Evolutionary conservation across 2,888 invertebrate species (phyloP).

Genomic region (Dendrolimus houi): DNA sequence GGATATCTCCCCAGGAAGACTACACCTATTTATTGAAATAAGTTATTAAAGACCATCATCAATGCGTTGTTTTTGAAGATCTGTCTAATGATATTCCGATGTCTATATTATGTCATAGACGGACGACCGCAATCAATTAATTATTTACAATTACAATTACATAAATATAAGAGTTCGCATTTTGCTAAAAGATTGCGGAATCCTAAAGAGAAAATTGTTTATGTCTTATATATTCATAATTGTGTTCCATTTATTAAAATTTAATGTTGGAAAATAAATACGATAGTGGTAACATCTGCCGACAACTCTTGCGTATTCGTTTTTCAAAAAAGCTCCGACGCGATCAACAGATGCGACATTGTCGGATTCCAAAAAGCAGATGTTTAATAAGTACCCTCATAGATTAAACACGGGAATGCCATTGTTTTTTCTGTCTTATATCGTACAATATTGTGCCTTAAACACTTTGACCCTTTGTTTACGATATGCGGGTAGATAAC

Average conservation of each 20-base stretch:
- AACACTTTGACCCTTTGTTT: constrained; percentile 53
- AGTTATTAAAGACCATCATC: no score
- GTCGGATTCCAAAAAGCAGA: constrained; percentile 70
- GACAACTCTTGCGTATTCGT: constrained; percentile 63
- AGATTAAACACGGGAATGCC: constrained; percentile 60
- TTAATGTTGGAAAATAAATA: neutral
- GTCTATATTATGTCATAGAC: no score
- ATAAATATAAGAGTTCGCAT: no score
- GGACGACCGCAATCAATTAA: no score
- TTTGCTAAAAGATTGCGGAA: no score
- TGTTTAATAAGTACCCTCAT: constrained; percentile 70
- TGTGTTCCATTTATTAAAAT: neutral
- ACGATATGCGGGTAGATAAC: constrained; percentile 63
- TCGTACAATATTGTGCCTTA: constrained; percentile 59
- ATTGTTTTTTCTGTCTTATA: constrained; percentile 59
- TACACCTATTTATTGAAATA: no score
- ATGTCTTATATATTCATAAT: constrained; percentile 4
- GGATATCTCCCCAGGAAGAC: no score
- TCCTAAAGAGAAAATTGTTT: constrained; percentile 8
- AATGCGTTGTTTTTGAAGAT: no score
- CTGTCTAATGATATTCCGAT: no score
- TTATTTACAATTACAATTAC: no score
- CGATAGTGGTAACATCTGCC: constrained; percentile 55
- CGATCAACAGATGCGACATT: constrained; percentile 69
- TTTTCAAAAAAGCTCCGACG: constrained; percentile 54